Percentiles rank a stretch among this genome's conserved stretches.
Conservation (phyloP, 1,140 invertebrate genomes). For the Panulirus ornatus region DNA sequence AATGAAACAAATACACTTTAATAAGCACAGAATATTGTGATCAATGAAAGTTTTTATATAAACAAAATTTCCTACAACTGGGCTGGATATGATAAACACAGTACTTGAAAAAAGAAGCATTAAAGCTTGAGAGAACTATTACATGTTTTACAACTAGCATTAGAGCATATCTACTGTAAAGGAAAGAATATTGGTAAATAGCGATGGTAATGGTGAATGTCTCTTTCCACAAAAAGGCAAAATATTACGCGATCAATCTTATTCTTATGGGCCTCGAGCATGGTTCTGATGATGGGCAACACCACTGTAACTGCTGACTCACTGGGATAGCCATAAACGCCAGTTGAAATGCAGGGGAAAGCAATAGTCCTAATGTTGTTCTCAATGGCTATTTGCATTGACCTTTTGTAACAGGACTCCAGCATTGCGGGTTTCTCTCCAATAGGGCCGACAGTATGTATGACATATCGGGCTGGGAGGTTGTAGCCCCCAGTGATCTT, state of each 20-base stretch:
- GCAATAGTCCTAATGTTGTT: slow-evolving; percentile 85
- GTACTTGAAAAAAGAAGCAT: too few relatives aligned
- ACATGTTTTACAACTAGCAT: too few relatives aligned
- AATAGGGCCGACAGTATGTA: slow-evolving; percentile 90
- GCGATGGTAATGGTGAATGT: slow-evolving; percentile 87
- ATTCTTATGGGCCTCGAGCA: slow-evolving; percentile 77
- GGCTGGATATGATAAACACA: too few relatives aligned
- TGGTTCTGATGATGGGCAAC: slow-evolving; percentile 78
- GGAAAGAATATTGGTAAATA: slow-evolving; percentile 87
- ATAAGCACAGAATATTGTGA: too few relatives aligned
- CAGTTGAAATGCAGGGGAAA: slow-evolving; percentile 92
- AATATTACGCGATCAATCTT: slow-evolving; percentile 88
- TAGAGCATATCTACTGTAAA: neutral
- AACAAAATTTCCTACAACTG: too few relatives aligned
- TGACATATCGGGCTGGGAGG: slow-evolving; percentile 83
- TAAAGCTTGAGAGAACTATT: too few relatives aligned
- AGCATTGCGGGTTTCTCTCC: slow-evolving; percentile 85
- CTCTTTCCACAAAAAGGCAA: slow-evolving; percentile 86
- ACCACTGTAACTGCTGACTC: slow-evolving; percentile 79
- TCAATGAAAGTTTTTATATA: too few relatives aligned
- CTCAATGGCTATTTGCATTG: slow-evolving; percentile 82
- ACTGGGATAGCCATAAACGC: slow-evolving; percentile 85
- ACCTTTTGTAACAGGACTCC: slow-evolving; percentile 85
- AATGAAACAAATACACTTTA: too few relatives aligned
- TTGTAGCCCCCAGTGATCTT: slow-evolving; percentile 89